Conservation (phyloP, 2,888 invertebrate species). For the Homarus gammarus region DNA sequence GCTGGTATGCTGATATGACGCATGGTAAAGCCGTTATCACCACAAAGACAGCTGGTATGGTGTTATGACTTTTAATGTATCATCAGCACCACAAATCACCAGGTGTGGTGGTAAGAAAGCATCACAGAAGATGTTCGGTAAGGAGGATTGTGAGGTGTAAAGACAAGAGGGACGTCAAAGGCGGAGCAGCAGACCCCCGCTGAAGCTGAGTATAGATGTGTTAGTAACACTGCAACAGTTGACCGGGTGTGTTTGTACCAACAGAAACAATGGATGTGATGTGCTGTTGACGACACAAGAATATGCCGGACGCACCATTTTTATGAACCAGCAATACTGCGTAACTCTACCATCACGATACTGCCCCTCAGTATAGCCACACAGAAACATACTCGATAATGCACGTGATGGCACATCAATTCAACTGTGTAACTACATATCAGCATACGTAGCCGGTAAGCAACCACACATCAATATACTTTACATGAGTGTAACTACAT, state of each 20-base stretch:
- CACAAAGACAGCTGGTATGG: too few species aligned
- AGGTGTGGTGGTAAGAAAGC: too few species aligned
- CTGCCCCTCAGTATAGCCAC: slow-evolving; percentile 7
- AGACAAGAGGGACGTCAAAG: neutral
- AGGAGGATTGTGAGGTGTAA: too few species aligned
- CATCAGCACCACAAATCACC: too few species aligned
- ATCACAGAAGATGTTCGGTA: too few species aligned
- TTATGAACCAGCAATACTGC: slow-evolving; percentile 8
- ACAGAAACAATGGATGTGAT: slow-evolving; percentile 6
- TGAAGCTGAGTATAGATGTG: slow-evolving; percentile 17
- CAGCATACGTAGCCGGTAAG: slow-evolving; percentile 10
- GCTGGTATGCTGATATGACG: too few species aligned
- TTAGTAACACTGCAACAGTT: slow-evolving; percentile 25
- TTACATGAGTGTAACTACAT: neutral
- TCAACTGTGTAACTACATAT: neutral
- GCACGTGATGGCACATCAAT: neutral
- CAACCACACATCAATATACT: slow-evolving; percentile 27
- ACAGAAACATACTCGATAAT: neutral
- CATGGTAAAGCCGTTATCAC: too few species aligned
- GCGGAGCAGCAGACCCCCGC: neutral
- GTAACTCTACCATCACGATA: slow-evolving; percentile 1
- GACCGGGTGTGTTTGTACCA: slow-evolving; percentile 37
- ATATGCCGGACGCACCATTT: neutral
- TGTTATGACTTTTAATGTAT: too few species aligned
- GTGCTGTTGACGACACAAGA: neutral